A percentile compares a stretch with the other conserved stretches of the same genome.
Conservation (phyloP, 2,113 vertebrate species). For the Riparia riparia region DNA sequence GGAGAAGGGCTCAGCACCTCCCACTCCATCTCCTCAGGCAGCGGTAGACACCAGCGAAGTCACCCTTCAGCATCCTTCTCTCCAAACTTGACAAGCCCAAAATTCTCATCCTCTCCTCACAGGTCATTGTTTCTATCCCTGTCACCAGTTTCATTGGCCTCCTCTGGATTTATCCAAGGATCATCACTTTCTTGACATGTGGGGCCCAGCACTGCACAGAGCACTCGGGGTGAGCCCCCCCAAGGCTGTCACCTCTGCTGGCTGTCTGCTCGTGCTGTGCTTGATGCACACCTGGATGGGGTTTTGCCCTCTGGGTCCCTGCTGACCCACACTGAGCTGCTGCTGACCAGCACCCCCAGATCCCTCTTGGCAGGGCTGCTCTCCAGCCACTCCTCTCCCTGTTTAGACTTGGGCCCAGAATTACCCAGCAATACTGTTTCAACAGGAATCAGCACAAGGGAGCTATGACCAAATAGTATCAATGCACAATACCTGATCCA, state of each 20-base stretch:
- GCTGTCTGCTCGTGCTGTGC: not conserved
- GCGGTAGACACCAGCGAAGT: too few relatives aligned
- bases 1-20: too few relatives aligned
- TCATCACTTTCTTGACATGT: accelerated
- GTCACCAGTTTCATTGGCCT: not conserved
- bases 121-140: not conserved
- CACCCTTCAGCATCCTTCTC: not conserved
- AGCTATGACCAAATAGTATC: not conserved
- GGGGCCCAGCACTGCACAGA: not conserved
- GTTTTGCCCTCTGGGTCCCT: not conserved
- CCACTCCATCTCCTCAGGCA: too few relatives aligned
- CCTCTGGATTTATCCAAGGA: not conserved
- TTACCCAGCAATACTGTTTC: not conserved
- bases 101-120: not conserved
- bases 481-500: not conserved
- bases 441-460: not conserved
- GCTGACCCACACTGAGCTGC: not conserved
- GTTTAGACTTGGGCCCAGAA: accelerated
- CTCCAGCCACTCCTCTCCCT: not conserved
- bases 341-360: not conserved
- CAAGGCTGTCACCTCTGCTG: not conserved
- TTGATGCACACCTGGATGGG: too few relatives aligned
- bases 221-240: not conserved
- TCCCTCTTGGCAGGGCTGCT: not conserved
- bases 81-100: not conserved